phyloP scores from a whole-genome alignment of 2,113 vertebrate genomes.

The Uria lomvia region DNA sequence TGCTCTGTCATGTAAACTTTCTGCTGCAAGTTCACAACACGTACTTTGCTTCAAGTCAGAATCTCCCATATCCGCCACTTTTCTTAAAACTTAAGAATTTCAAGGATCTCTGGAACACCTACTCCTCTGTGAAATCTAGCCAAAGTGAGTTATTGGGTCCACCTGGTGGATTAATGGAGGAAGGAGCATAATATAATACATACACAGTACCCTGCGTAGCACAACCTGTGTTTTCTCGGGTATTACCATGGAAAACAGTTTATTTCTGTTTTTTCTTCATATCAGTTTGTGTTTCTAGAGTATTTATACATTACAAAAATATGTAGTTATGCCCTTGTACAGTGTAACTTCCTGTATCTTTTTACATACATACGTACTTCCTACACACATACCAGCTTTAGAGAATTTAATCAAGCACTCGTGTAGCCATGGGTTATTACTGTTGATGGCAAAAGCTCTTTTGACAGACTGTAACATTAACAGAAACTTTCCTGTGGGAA shows the following conservation, averaged over 20 bases:
- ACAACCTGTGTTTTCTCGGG: background rate
- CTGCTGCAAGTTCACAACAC: background rate
- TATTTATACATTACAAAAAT: background rate
- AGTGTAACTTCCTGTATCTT: background rate
- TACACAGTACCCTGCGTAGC: background rate
- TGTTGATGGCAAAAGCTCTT: constrained; percentile 78
- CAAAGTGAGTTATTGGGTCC: background rate
- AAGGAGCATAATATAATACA: background rate
- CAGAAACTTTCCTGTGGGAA: constrained; percentile 76
- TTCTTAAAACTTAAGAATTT: background rate
- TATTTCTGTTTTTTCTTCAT: background rate
- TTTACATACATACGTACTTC: background rate
- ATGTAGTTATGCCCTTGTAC: background rate
- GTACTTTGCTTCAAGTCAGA: background rate
- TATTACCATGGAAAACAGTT: background rate
- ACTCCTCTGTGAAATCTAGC: background rate
- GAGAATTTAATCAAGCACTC: constrained; percentile 83
- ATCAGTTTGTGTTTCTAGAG: background rate
- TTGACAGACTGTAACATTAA: constrained; percentile 82
- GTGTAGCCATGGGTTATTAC: constrained; percentile 79
- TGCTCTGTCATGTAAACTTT: background rate
- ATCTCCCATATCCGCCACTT: background rate
- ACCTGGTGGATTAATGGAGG: background rate
- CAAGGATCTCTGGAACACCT: background rate
- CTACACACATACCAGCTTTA: constrained; percentile 74